Percentiles rank a stretch among this genome's conserved stretches.
Evolutionary conservation across 2,888 invertebrate species (phyloP).

Genomic region (Alcis repandata): DNA sequence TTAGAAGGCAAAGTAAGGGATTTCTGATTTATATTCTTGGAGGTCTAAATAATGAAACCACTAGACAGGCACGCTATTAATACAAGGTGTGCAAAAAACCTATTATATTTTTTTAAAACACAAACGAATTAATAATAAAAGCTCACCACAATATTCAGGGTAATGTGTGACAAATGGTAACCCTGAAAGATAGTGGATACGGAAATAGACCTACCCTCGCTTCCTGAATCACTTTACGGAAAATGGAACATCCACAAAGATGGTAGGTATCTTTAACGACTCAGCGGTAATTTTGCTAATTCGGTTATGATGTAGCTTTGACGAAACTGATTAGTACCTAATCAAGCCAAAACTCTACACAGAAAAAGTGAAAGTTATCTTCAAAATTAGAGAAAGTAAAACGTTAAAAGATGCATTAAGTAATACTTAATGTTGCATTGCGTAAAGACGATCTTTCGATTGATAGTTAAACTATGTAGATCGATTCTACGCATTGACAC

Average conservation of each 20-base stretch:
- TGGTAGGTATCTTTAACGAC: background rate
- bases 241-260: conserved; percentile 10
- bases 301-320: no score
- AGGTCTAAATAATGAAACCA: no score
- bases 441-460: conserved; percentile 8
- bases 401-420: conserved; percentile 8
- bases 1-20: no score
- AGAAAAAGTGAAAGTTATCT: background rate
- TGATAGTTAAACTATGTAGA: conserved; percentile 2
- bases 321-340: background rate
- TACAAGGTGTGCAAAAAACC: no score
- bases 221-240: conserved; percentile 1
- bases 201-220: background rate
- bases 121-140: no score
- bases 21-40: no score
- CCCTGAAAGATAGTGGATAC: background rate
- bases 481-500: conserved; percentile 6
- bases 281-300: background rate
- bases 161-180: conserved; percentile 2
- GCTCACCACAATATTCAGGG: background rate
- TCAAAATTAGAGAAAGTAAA: conserved; percentile 8
- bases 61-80: no score
- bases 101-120: no score
- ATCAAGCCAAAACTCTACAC: background rate
- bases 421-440: conserved; percentile 7